Evolutionary conservation across 2,888 invertebrate genomes (phyloP).

Genomic region (Trichogramma dendrolimi): DNA sequence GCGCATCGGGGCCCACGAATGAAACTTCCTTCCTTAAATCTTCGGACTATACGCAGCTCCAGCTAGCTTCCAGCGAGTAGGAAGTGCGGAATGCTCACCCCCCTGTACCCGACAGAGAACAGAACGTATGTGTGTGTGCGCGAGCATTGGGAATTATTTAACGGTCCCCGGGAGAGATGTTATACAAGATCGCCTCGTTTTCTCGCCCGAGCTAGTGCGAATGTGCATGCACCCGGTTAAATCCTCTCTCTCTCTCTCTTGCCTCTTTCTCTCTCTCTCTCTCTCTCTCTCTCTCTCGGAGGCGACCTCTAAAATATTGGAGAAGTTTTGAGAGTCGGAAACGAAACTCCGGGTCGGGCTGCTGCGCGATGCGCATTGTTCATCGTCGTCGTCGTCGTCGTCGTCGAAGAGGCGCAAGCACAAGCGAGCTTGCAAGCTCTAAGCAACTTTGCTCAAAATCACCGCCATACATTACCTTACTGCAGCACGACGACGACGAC

Average conservation of each 20-base stretch:
- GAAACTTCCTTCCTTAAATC: constrained; percentile 17
- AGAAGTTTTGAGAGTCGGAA: constrained; percentile 29
- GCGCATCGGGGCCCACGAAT: background rate
- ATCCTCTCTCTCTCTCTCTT: constrained; percentile 18
- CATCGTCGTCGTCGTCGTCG: too few species aligned
- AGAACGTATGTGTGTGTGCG: constrained; percentile 8
- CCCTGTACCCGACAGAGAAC: background rate
- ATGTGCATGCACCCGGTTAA: constrained; percentile 1
- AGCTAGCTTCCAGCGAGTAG: background rate
- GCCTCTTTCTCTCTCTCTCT: constrained; percentile 10
- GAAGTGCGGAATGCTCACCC: constrained; percentile 8
- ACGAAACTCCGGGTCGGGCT: constrained; percentile 25
- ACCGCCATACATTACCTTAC: constrained; percentile 47
- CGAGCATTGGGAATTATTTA: constrained; percentile 37
- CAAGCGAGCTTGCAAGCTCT: background rate
- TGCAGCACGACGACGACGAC: constrained; percentile 17
- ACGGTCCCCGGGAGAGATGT: constrained; percentile 39
- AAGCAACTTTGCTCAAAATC: constrained; percentile 41
- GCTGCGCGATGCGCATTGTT: constrained; percentile 39
- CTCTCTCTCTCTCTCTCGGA: constrained; percentile 24
- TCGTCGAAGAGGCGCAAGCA: constrained; percentile 39
- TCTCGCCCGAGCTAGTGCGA: constrained; percentile 12
- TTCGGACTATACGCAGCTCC: constrained; percentile 1
- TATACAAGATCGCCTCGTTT: constrained; percentile 36
- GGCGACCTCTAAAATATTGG: constrained; percentile 46